Percentiles rank a stretch among this genome's conserved stretches.
These are phyloP conservation scores for Nephrotoma guestfalica DNA, from an alignment of 2,888 invertebrate species.

Conservation along the genomic window DNA sequence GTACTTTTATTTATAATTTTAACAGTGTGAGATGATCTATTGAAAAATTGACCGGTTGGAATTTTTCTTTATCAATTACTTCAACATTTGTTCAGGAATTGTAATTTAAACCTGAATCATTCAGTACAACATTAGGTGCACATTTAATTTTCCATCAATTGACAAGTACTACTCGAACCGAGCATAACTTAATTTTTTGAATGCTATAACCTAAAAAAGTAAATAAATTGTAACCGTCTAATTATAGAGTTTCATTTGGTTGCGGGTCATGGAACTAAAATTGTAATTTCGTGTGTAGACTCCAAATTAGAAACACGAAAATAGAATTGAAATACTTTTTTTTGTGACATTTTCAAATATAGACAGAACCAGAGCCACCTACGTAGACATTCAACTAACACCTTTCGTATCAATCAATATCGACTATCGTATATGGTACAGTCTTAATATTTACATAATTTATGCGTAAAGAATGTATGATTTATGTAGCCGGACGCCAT, in stretches of 20 bases:
- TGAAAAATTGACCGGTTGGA: too few species aligned
- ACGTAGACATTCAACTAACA: background rate
- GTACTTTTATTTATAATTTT: too few species aligned
- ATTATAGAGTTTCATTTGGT: background rate
- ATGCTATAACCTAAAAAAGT: background rate
- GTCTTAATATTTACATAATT: background rate
- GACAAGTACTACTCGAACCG: too few species aligned
- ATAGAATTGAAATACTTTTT: background rate
- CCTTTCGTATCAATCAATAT: background rate
- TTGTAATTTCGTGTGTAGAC: background rate
- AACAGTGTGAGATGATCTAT: too few species aligned
- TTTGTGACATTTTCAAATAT: background rate
- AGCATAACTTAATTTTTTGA: background rate
- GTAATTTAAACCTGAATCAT: too few species aligned
- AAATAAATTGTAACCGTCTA: background rate
- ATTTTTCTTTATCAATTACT: too few species aligned
- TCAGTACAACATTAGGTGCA: too few species aligned
- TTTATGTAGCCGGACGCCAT: background rate
- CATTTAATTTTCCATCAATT: too few species aligned
- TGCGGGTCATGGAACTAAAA: background rate
- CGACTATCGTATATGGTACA: background rate
- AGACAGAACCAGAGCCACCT: background rate
- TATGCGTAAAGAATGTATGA: background rate
- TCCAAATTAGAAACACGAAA: background rate
- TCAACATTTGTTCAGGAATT: too few species aligned